Evolutionary conservation across 2,113 vertebrate genomes (phyloP), one percentile per base, ranked within the genome.

Genomic region (Bubo bubo): DNA sequence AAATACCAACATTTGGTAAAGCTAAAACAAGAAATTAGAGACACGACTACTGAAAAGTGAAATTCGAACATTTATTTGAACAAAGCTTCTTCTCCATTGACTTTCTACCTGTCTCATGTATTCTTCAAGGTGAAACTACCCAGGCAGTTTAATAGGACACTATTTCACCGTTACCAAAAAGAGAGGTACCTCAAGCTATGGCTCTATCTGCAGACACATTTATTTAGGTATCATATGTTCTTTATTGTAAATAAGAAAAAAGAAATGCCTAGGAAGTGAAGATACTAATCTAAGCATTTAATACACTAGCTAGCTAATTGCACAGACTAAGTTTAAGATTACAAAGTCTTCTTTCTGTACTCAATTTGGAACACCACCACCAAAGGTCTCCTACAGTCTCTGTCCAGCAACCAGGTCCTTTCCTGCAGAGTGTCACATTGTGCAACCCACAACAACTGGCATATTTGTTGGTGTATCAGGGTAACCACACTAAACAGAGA

Each of bases 341-440:
- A 66, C 5, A 24, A 50, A 47, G 37, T 24, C 5, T 43, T 35
- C 15, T 49, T 53, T 50, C 34, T 56, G 39, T n/a, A 73, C 26
- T 67, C 14, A 26, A 1, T 18, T 56, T 37, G 26, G 56, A 63
- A 22, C 55, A 73, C 3, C 4, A 26, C 6, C 37, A 37, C 27
- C 45, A 64, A 74, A 67, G 37, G 45, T 47, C n/a, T 56, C n/a
- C 50, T 47, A 68, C 30, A 86, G 63, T 0, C 0, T 67, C 67
- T 68, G 28, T 15, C 28, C 34, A 83, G 3, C 32, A 58, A 34
- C 15, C 30, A 53, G 16, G 2, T 64, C 23, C 49, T 55, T 22
- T 53, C 56, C 63, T 41, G 8, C 1, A 26, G 8, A 53, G 1
- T 3, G 18, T 17, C 8, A 14, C 18, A 22, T 4, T 16, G 18